Evolutionary conservation across 2,113 vertebrate species (phyloP).

Genomic region (Rallus limicola): DNA sequence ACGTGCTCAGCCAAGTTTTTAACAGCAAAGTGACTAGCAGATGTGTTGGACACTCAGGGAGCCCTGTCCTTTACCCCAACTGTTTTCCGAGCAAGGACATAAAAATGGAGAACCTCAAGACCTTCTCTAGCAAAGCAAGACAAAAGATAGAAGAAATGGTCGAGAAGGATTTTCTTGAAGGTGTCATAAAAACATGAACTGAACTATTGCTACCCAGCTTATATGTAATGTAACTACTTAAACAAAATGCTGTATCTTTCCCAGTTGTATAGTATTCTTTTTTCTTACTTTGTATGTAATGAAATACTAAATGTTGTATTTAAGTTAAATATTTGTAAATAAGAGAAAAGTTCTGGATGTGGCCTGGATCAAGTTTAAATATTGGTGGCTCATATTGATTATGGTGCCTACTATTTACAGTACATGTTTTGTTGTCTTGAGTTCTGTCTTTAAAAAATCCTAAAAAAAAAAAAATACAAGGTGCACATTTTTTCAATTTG

Average conservation of each 20-base stretch:
- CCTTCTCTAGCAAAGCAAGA: constrained; percentile 91
- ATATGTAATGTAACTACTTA: constrained; percentile 61
- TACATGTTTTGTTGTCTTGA: constrained; percentile 73
- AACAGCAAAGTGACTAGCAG: constrained; percentile 94
- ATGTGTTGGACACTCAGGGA: constrained; percentile 80
- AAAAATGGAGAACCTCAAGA: constrained; percentile 93
- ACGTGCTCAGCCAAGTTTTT: constrained; percentile 94
- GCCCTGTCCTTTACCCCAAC: constrained; percentile 78
- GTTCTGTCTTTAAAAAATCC: constrained; percentile 67
- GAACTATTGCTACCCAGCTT: constrained; percentile 22
- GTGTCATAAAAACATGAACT: constrained; percentile 91
- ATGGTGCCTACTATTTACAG: constrained; percentile 77
- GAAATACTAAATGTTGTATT: constrained; percentile 85
- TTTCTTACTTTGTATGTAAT: constrained; percentile 87
- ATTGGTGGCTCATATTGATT: constrained; percentile 80
- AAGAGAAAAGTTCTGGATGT: constrained; percentile 84
- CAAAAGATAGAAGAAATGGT: constrained; percentile 99
- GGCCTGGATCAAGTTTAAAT: constrained; percentile 84
- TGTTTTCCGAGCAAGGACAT: constrained; percentile 85
- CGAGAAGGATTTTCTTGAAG: constrained; percentile 98
- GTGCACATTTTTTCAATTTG: constrained; percentile 72
- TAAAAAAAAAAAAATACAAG: constrained; percentile 77
- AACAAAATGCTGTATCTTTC: constrained; percentile 64
- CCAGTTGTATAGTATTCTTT: constrained; percentile 78
- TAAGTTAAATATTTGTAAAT: constrained; percentile 97